phyloP scores from a whole-genome alignment of 2,113 vertebrate genomes.

The Abramis brama region DNA sequence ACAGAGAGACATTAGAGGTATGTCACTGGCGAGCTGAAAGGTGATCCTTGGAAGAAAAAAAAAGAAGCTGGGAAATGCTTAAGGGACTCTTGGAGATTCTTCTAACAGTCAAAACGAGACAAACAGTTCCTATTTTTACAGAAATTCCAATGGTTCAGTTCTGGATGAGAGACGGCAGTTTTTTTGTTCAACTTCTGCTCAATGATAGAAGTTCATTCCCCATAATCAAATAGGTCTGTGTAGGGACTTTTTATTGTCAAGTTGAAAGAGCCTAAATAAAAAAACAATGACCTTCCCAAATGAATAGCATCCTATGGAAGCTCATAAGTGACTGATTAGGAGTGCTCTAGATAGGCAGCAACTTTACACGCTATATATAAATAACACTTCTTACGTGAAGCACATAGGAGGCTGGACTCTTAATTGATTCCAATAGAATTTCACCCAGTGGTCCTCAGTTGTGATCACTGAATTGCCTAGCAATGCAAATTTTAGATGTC shows the following conservation, averaged over 20 bases:
- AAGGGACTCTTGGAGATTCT: conserved; percentile 65
- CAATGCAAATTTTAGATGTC: not conserved
- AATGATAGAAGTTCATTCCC: conserved; percentile 56
- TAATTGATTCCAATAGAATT: not conserved
- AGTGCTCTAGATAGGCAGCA: not conserved
- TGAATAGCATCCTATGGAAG: not conserved
- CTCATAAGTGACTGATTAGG: not conserved
- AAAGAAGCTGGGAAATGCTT: conserved; percentile 63
- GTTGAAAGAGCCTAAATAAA: conserved; percentile 3
- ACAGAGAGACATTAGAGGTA: conserved; percentile 68
- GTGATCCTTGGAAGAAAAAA: conserved; percentile 62
- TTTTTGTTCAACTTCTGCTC: conserved; percentile 55
- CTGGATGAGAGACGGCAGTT: conserved; percentile 60
- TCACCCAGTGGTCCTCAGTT: not conserved
- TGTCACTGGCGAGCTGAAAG: conserved; percentile 67
- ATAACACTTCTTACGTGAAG: not conserved
- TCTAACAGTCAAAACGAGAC: conserved; percentile 61
- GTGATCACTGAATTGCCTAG: not conserved
- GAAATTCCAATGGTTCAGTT: conserved; percentile 67
- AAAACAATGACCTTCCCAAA: not conserved
- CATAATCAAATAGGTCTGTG: conserved; percentile 8
- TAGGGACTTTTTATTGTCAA: not conserved
- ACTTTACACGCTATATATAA: not conserved
- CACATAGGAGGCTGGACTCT: not conserved
- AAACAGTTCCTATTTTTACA: conserved; percentile 71